Conservation (phyloP, 2,797 vertebrate genomes). For the Propithecus perrieri region DNA sequence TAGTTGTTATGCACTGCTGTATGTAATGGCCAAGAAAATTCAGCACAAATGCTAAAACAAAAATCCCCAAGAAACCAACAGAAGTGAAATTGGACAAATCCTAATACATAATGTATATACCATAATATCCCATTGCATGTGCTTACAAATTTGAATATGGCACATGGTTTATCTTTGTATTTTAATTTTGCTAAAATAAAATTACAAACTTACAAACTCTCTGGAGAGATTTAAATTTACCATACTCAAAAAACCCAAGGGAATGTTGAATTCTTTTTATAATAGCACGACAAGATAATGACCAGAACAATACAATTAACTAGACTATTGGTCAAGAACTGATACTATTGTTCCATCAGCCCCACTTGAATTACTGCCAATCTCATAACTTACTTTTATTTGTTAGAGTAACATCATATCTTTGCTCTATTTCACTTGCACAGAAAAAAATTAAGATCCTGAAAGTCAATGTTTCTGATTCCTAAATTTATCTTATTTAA, state of each 20-base stretch:
- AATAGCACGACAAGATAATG: background rate
- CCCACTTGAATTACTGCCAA: background rate
- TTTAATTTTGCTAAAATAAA: slow-evolving; percentile 55
- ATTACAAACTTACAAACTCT: background rate
- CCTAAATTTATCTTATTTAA: background rate
- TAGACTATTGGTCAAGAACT: background rate
- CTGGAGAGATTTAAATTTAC: background rate
- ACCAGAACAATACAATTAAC: background rate
- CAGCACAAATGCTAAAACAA: slow-evolving; percentile 27
- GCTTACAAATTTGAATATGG: slow-evolving; percentile 30
- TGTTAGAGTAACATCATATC: background rate
- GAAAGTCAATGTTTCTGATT: background rate
- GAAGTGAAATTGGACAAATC: slow-evolving; percentile 46
- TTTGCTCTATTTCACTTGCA: background rate
- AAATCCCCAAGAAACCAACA: slow-evolving; percentile 42
- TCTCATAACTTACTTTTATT: background rate
- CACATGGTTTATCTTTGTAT: background rate
- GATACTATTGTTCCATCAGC: background rate
- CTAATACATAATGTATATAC: slow-evolving; percentile 51
- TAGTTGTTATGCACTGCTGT: background rate
- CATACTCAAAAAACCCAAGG: background rate
- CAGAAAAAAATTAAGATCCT: background rate
- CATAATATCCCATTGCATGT: background rate
- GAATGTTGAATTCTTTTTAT: background rate
- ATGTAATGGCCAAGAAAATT: background rate